Evolutionary conservation across 2,888 invertebrate genomes (phyloP), one percentile per base, ranked within the genome.

Genomic region (Celastrina argiolus): DNA sequence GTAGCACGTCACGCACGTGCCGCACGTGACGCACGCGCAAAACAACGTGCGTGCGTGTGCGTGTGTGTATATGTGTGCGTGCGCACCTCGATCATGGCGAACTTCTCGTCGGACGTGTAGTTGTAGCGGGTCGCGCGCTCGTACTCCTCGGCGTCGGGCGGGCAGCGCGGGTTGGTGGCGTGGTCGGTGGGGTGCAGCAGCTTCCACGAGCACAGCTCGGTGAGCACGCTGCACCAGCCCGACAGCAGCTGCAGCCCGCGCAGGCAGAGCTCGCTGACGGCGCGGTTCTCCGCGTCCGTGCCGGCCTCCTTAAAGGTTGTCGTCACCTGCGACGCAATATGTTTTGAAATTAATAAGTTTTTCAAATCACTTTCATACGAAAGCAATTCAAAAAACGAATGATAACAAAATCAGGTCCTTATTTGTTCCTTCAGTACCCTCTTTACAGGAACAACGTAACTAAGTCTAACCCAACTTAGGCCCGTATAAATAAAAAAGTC

Each of bases 161-260:
- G 99, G 77, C 99, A 99, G 74, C 97, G 94, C 71, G 97, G 94
- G 83, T 98, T 99, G 85, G 96, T 96, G 82, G 98, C 97, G 82
- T 97, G 97, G 90, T 99, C 99, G 0, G 99, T 99, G 0, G 99
- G 99, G 85, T 99, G 98, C 74, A 99, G 92, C 67, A 99, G 92
- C 88, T 99, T 99, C 99, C 99, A 99, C 0, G 98, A 98, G 85
- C 98, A 98, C 67, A 98, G 90, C 87, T 99, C 98, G 0, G 98
- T 98, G 0, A 99, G 97, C 63, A 98, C 97, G 69, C 97, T 96
- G 14, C 98, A 99, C 99, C 99, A 99, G 70, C 97, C 96, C 0
- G 98, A 98, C 4, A 99, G 92, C 66, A 99, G 92, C 80, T 98
- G 98, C 0, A 99, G 91, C 0, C 99, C 99, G 2, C 97, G 93